Base-by-base conservation (phyloP, 2,797 vertebrate genomes). In the Epinephelus awoara region DNA sequence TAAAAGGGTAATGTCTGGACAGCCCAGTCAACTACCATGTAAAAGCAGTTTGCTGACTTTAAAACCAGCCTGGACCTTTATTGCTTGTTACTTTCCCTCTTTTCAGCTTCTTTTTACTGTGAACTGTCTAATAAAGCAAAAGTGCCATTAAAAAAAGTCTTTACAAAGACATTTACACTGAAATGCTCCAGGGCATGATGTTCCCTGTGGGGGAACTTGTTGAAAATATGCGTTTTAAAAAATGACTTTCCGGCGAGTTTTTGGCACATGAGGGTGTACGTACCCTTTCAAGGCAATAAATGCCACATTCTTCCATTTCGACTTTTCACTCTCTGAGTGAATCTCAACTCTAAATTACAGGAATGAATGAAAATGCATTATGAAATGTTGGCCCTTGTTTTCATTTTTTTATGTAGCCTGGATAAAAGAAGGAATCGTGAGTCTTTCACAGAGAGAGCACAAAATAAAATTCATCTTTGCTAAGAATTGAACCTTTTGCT, bases 101-200 rank as follows among this genome's bases (percentile, higher is more conserved):
- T 83, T 85, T 72, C 49, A 65, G 50, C 29, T 42, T 52, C 49
- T 75, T 68, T 82, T 74, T 34, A 75, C 67, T 40, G 67, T 64
- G 55, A 77, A 66, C 27, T 50, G 49, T 75, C 77, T 85, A 81
- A 87, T 83, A 86, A 87, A 80, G 84, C 47, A 55, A 52, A 81
- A 82, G 59, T 67, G 82, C 84, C 71, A 47, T 8, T 8, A 8
- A 71, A 85, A 84, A 86, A 18, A 72, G 67, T 77, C 81, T 79
- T 79, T 71, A 79, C 70, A 75, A 63, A 90, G 84, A 79, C 82
- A 67, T 84, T 88, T 67, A 74, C 25, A 29, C 58, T 49, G 38
- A 75, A 82, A 70, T 63, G 69, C 67, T 77, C 38, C 57, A 13
- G 49, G 64, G 50, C 64, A 34, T 9, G 38, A 70, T 54, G 71